phyloP scores from a whole-genome alignment of 2,113 vertebrate species.

The Tamias sibiricus region DNA sequence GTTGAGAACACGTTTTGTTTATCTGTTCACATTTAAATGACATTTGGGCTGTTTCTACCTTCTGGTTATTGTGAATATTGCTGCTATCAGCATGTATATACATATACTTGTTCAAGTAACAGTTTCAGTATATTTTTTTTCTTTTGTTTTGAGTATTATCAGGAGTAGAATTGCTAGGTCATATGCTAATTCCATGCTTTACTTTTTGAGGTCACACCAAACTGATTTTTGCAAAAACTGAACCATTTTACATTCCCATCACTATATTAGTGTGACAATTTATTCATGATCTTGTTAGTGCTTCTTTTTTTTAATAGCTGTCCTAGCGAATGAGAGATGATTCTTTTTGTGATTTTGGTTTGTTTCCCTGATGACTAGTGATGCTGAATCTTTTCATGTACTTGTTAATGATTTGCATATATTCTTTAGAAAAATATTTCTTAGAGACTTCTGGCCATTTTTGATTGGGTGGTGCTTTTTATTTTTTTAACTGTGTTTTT shows the following conservation, averaged over 20 bases:
- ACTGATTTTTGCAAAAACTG: background rate
- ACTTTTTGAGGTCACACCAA: background rate
- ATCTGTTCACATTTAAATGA: background rate
- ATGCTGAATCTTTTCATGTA: no score
- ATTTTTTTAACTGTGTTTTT: background rate
- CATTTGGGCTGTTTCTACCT: background rate
- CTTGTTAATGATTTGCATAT: background rate
- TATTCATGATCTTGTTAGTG: background rate
- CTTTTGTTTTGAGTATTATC: background rate
- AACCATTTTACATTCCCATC: background rate
- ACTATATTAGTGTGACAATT: background rate
- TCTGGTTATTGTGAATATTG: background rate
- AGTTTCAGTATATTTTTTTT: background rate
- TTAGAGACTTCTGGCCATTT: background rate
- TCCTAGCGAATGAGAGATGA: background rate
- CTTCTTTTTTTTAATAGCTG: background rate
- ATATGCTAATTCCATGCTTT: no score
- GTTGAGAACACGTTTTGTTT: background rate
- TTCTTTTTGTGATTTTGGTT: background rate
- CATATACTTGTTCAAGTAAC: background rate
- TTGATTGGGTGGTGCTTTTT: background rate
- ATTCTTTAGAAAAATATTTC: background rate
- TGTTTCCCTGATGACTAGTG: no score
- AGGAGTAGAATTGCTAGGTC: background rate
- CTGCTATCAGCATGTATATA: background rate